Conservation (phyloP, 1,140 invertebrate species). For the Polypedilum pembai region DNA sequence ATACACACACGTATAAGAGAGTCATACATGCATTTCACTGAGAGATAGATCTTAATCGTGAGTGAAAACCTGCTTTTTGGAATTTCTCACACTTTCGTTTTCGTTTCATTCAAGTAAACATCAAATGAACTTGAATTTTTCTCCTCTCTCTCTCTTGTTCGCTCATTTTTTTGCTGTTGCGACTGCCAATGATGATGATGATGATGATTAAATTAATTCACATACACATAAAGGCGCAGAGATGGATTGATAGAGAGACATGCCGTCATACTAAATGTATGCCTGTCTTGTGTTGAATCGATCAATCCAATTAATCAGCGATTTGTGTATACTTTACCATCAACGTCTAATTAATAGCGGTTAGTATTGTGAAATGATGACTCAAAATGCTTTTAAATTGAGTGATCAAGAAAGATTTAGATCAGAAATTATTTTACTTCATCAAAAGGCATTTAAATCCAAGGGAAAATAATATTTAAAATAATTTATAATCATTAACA, state of each 20-base stretch:
- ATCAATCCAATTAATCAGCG: background rate
- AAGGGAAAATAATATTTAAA: too few species aligned
- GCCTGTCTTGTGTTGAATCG: background rate
- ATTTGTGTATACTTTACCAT: background rate
- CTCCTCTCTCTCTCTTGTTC: background rate
- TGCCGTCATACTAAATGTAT: background rate
- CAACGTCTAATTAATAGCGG: background rate
- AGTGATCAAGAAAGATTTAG: too few species aligned
- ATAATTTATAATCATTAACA: too few species aligned
- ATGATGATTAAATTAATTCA: background rate
- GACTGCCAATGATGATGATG: too few species aligned
- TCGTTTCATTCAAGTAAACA: background rate
- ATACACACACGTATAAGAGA: background rate
- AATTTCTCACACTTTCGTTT: slow-evolving; percentile 18
- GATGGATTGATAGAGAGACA: background rate
- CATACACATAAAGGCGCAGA: slow-evolving; percentile 9
- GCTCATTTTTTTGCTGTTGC: too few species aligned
- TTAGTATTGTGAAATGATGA: background rate
- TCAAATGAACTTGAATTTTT: slow-evolving; percentile 6
- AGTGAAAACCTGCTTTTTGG: slow-evolving; percentile 54
- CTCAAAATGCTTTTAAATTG: too few species aligned
- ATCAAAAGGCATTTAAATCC: too few species aligned
- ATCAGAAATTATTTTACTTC: too few species aligned
- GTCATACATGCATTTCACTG: slow-evolving; percentile 57
- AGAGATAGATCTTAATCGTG: slow-evolving; percentile 49